A percentile compares a stretch with the other conserved stretches of the same genome.
Conservation (phyloP, 2,797 vertebrate species). For the Dallia pectoralis region DNA sequence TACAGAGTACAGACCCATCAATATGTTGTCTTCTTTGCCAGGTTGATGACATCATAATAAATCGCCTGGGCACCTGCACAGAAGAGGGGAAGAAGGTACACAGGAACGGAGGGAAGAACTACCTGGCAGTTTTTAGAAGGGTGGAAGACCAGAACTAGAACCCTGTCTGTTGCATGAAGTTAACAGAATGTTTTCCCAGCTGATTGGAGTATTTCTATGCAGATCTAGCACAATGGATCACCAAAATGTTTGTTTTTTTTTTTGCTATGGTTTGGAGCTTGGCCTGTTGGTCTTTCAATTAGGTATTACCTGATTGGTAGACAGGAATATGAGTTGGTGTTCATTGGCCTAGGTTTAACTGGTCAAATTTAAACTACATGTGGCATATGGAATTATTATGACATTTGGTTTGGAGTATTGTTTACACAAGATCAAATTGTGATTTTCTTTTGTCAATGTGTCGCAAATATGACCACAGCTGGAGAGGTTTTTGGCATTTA, state of each 20-base stretch:
- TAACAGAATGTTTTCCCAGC: conserved; percentile 3
- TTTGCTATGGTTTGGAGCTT: not conserved
- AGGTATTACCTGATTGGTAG: not conserved
- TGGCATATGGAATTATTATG: not conserved
- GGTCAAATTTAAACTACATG: not conserved
- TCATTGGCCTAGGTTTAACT: not conserved
- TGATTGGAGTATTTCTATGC: not conserved
- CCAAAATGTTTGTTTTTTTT: not conserved
- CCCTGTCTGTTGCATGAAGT: conserved; percentile 9
- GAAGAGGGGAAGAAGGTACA: conserved; percentile 93
- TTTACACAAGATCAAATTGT: not conserved
- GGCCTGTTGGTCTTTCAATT: not conserved
- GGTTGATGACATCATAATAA: conserved; percentile 79
- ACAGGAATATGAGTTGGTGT: not conserved
- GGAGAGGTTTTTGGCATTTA: not conserved
- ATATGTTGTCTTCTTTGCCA: conserved; percentile 45
- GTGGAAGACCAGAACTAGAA: conserved; percentile 64
- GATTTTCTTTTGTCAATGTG: too few species aligned
- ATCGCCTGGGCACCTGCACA: conserved; percentile 81
- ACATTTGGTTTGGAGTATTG: too few species aligned
- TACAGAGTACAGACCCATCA: not conserved
- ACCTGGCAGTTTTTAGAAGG: conserved; percentile 84
- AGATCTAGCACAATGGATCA: not conserved
- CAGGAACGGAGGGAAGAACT: conserved; percentile 85
- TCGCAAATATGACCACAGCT: conserved; percentile 4